Evolutionary conservation across 2,797 vertebrate genomes (phyloP).

Genomic region (Adrianichthys oophorus): DNA sequence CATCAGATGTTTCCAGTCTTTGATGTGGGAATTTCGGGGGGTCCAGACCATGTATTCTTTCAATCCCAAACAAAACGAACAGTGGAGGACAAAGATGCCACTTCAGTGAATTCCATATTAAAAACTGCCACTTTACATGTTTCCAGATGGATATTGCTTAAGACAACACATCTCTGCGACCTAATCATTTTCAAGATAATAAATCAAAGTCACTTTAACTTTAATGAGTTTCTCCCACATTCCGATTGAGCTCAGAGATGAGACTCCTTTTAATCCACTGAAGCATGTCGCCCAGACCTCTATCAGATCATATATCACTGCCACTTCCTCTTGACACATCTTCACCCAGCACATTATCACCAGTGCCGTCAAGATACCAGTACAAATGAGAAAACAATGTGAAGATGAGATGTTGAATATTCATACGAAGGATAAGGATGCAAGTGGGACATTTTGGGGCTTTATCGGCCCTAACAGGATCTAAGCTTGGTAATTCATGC

Average conservation of each 20-base stretch:
- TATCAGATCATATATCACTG: constrained; percentile 71
- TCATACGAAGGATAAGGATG: constrained; percentile 71
- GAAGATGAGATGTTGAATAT: constrained; percentile 74
- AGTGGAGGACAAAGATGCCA: constrained; percentile 19
- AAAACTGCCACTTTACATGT: constrained; percentile 57
- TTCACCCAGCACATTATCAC: constrained; percentile 61
- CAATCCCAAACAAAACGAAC: constrained; percentile 47
- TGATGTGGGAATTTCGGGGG: constrained; percentile 31
- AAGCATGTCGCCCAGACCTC: constrained; percentile 47
- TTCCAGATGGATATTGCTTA: constrained; percentile 63
- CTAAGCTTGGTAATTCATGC: constrained; percentile 76
- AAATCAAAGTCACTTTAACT: constrained; percentile 71
- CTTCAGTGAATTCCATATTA: constrained; percentile 53
- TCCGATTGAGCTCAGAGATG: constrained; percentile 56
- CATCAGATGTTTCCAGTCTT: constrained; percentile 7
- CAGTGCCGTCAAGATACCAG: constrained; percentile 64
- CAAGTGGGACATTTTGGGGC: constrained; percentile 72
- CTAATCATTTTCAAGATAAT: constrained; percentile 65
- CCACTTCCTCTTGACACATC: constrained; percentile 62
- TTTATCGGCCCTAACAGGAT: constrained; percentile 76
- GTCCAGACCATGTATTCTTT: constrained; percentile 43
- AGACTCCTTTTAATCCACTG: constrained; percentile 55
- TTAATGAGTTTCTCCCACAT: constrained; percentile 71
- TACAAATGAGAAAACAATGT: constrained; percentile 74
- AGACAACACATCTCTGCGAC: constrained; percentile 62